Percentiles rank a stretch among this genome's conserved stretches.
phyloP scores from a whole-genome alignment of 2,888 invertebrate genomes.

The Hartigia nigra region DNA sequence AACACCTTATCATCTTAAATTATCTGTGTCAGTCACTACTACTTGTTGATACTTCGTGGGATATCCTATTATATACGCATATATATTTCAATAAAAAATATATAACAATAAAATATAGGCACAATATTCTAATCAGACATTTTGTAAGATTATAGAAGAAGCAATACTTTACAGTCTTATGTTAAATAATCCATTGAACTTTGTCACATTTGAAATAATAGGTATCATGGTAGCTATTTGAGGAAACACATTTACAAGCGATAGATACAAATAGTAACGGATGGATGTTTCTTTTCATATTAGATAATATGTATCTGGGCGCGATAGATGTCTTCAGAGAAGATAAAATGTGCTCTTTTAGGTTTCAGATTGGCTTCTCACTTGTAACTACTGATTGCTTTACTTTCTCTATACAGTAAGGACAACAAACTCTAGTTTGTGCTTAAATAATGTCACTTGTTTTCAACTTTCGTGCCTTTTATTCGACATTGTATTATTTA shows the following conservation, averaged over 20 bases:
- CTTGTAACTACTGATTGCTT: conserved; percentile 44
- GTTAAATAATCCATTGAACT: conserved; percentile 59
- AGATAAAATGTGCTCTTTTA: conserved; percentile 48
- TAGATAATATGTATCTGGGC: conserved; percentile 71
- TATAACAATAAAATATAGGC: conserved; percentile 52
- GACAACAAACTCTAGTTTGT: conserved; percentile 54
- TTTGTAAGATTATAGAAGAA: conserved; percentile 59
- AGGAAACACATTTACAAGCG: conserved; percentile 56
- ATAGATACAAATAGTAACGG: conserved; percentile 58
- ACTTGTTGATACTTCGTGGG: conserved; percentile 62
- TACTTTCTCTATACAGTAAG: conserved; percentile 45
- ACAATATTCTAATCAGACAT: conserved; percentile 60
- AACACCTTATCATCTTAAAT: conserved; percentile 62
- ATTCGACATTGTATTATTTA: conserved; percentile 58
- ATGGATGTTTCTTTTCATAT: conserved; percentile 63
- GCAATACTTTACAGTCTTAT: conserved; percentile 64
- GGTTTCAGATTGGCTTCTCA: conserved; percentile 53
- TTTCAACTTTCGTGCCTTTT: conserved; percentile 59
- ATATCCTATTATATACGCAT: conserved; percentile 57
- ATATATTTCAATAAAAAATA: conserved; percentile 61
- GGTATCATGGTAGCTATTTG: conserved; percentile 51
- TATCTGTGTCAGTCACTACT: conserved; percentile 63
- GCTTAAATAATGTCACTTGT: conserved; percentile 48
- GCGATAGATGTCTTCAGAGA: conserved; percentile 71
- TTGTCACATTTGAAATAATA: conserved; percentile 56